These are phyloP conservation scores for Acutogordius australiensis DNA, from an alignment of 2,888 invertebrate genomes.

Conservation along the genomic window DNA sequence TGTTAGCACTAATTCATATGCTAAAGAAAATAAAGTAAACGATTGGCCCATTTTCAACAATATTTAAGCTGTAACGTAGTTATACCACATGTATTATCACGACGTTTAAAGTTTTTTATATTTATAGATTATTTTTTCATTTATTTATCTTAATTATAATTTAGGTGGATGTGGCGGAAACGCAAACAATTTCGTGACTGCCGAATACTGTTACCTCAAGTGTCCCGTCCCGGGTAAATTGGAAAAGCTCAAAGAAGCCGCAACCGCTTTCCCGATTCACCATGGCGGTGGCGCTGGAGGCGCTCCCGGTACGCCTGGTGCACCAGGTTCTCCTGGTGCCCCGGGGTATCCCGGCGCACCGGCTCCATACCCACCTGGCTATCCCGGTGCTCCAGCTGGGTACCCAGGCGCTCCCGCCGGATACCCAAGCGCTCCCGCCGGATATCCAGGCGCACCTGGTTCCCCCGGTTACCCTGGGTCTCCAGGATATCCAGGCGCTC, in stretches of 20 bases:
- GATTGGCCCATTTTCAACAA: too few relatives aligned
- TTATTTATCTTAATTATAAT: neutral
- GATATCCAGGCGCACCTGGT: neutral
- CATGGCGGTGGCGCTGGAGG: too few relatives aligned
- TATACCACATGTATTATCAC: too few relatives aligned
- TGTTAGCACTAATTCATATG: too few relatives aligned
- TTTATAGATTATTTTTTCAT: too few relatives aligned
- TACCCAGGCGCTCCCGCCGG: constrained; percentile 13
- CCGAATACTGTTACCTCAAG: neutral
- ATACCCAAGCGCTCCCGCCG: neutral
- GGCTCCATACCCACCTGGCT: constrained; percentile 11
- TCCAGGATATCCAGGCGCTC: neutral
- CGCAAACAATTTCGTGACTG: constrained; percentile 1
- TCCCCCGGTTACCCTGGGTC: neutral
- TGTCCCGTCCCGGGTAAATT: too few relatives aligned
- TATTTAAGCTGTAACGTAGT: too few relatives aligned
- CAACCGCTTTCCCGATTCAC: too few relatives aligned
- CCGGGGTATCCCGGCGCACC: constrained; percentile 13
- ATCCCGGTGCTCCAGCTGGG: constrained; percentile 12
- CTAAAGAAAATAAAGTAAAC: too few relatives aligned
- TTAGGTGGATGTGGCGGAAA: constrained; percentile 6
- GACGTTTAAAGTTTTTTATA: too few relatives aligned
- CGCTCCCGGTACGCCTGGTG: too few relatives aligned
- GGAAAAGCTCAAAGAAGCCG: too few relatives aligned
- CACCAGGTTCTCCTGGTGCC: neutral